Base-by-base conservation (phyloP, 2,888 invertebrate genomes). In the Rhingia rostrata region DNA sequence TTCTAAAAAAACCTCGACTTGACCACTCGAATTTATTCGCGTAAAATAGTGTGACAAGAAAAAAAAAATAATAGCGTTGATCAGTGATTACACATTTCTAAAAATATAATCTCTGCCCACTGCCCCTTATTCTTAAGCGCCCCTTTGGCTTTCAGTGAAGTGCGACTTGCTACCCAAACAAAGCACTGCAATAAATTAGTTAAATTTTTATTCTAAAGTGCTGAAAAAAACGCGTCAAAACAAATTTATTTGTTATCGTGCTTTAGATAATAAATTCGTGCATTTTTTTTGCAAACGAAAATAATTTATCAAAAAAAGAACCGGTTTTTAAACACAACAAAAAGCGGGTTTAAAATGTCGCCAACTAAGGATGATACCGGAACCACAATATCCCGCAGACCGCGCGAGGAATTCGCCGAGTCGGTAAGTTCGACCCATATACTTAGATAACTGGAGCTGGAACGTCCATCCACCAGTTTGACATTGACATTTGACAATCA, bases 381-480 rank as follows among this genome's bases (percentile, higher is more conserved):
- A 86, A 88, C 90, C 39, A 88, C 88, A 14, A 86, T 89, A 81
- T 90, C 90, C 32, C 89, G 90, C 45, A 90, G 90, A n/a, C 88
- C 91, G 41, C 91, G 90, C 33, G 90, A 90, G 83, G 90, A 90
- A 72, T 90, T 90, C 70, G 88, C 91, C n/a, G 90, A 90, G 77
- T 90, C 90, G 89, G 90, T 90, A 87, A 89, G 90, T 87, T 72
- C 35, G 9, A 58, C 5, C 39, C 39, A 39, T 10, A 60, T 12
- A 33, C 22, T 43, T 22, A 22, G 2, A n/a, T n/a, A n/a, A n/a
- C n/a, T 22, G 22, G 14, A 54, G 41, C 32, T 41, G n/a, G 41
- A 35, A 22, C 22, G 22, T 4, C n/a, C 6, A 4, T 45, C 12
- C 43, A 45, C 30, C 22, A 32, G 22, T 49, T 49, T 2, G 30